Evolutionary conservation across 2,888 invertebrate species (phyloP).

Genomic region (Andrena chrysosceles): DNA sequence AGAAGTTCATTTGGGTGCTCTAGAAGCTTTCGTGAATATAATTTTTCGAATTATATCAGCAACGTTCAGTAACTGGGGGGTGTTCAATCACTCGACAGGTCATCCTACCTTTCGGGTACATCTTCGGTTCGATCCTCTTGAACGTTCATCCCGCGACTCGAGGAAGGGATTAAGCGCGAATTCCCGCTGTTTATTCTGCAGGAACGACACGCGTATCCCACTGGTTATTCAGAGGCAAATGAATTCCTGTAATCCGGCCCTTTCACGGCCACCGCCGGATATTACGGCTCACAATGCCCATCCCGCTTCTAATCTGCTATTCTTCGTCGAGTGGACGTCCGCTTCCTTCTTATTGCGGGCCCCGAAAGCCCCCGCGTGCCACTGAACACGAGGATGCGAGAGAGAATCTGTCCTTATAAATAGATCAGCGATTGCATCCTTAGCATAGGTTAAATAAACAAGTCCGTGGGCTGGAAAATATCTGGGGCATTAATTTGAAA

Average conservation of each 20-base stretch:
- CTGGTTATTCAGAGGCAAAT: slow-evolving; percentile 65
- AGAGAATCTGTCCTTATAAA: neutral
- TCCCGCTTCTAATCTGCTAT: slow-evolving; percentile 60
- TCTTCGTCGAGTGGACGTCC: slow-evolving; percentile 60
- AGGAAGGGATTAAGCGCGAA: slow-evolving; percentile 30
- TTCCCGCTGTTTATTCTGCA: slow-evolving; percentile 41
- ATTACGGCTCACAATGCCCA: slow-evolving; percentile 60
- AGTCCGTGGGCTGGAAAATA: no score
- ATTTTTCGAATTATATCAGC: no score
- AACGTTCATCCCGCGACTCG: slow-evolving; percentile 14
- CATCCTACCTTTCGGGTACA: no score
- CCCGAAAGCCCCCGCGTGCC: neutral
- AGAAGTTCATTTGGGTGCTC: no score
- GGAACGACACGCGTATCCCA: slow-evolving; percentile 41
- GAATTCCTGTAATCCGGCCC: slow-evolving; percentile 69
- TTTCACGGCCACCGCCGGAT: slow-evolving; percentile 58
- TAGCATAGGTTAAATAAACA: no score
- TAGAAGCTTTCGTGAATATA: no score
- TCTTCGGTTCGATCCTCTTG: neutral
- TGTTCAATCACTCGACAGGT: no score
- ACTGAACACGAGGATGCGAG: neutral
- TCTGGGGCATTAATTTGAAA: neutral
- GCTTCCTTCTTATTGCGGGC: slow-evolving; percentile 33
- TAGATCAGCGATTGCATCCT: neutral
- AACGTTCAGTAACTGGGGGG: no score